Conservation (phyloP, 2,113 vertebrate species). For the Leptosomus discolor region DNA sequence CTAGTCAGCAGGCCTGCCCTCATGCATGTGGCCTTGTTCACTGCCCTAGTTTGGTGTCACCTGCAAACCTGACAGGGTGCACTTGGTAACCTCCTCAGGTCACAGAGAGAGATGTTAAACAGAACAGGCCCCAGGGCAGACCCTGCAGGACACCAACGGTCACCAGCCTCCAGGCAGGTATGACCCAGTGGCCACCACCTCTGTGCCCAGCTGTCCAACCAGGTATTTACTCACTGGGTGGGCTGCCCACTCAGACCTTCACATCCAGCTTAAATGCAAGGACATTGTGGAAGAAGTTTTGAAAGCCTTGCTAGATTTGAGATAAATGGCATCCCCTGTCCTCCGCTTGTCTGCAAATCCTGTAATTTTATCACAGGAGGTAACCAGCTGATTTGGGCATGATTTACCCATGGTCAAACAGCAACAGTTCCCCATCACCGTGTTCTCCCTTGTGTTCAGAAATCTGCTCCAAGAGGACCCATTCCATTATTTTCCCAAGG, state of each 20-base stretch:
- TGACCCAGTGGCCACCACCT: background rate
- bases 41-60: background rate
- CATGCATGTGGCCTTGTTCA: background rate
- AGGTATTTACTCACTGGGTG: background rate
- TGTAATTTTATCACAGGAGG: background rate
- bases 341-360: background rate
- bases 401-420: background rate
- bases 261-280: background rate
- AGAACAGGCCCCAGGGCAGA: background rate
- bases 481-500: background rate
- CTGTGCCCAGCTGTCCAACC: background rate
- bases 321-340: background rate
- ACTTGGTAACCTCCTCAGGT: background rate
- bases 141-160: rapidly evolving
- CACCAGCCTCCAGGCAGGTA: background rate
- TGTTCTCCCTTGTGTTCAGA: background rate
- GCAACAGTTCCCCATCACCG: background rate
- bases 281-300: background rate
- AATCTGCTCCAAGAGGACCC: background rate
- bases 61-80: background rate
- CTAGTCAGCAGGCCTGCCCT: background rate
- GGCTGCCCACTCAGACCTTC: background rate
- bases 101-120: background rate
- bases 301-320: background rate
- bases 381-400: background rate